phyloP scores from a whole-genome alignment of 2,113 vertebrate genomes.

The Cygnus buccinator region DNA sequence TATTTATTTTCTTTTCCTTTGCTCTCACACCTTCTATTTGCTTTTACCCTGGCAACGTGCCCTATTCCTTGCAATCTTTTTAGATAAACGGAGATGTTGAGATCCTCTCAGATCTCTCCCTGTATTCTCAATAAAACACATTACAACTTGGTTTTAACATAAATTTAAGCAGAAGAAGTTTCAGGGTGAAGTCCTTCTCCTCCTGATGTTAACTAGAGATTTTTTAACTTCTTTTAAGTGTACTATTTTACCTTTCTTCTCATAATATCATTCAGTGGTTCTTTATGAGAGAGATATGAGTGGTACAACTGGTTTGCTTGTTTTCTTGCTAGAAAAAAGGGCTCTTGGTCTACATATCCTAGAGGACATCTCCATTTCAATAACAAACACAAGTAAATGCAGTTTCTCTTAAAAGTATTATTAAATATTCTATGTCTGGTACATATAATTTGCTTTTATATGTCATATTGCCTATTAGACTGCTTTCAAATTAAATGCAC shows the following conservation, averaged over 20 bases:
- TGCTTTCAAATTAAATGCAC: not conserved
- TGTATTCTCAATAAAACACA: not conserved
- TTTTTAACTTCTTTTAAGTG: not conserved
- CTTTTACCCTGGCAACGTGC: not conserved
- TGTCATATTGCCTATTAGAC: not conserved
- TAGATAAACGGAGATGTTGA: not conserved
- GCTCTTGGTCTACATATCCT: not conserved
- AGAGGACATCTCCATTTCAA: not conserved
- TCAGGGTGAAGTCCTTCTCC: not conserved
- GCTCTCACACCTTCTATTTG: not conserved
- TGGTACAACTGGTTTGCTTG: not conserved
- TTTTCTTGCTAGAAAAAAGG: not conserved
- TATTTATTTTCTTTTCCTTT: not conserved
- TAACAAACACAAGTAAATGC: not conserved
- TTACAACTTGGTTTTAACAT: not conserved
- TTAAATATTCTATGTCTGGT: not conserved
- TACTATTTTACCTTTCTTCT: not conserved
- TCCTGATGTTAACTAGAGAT: not conserved
- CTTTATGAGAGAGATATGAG: not conserved
- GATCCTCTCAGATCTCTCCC: not conserved
- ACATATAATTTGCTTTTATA: not conserved
- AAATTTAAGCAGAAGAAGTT: not conserved
- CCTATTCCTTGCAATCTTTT: not conserved
- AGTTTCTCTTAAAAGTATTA: not conserved
- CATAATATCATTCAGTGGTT: not conserved